Percentiles rank a stretch among this genome's conserved stretches.
These are phyloP conservation scores for Drosophila formosana DNA, from an alignment of 2,888 invertebrate genomes.

Conservation along the genomic window DNA sequence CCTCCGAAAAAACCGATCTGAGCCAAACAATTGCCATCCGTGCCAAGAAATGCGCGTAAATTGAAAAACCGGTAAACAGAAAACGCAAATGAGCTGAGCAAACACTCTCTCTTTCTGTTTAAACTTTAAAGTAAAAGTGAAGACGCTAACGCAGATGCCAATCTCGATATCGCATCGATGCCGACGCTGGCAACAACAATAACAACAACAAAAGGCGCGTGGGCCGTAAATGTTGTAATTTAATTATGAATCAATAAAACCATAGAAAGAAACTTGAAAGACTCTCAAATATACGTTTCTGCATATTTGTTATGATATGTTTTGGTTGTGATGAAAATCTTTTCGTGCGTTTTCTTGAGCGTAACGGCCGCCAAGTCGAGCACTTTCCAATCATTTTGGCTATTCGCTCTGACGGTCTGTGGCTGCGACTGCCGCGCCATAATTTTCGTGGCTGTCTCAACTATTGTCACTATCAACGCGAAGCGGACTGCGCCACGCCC, in stretches of 20 bases:
- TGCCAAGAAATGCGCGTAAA: conserved; percentile 55
- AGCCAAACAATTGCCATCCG: conserved; percentile 46
- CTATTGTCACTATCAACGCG: conserved; percentile 59
- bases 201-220: conserved; percentile 26
- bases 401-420: not conserved
- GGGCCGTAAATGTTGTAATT: conserved; percentile 32
- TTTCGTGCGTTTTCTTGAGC: not conserved
- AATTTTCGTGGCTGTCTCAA: conserved; percentile 50
- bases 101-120: conserved; percentile 82
- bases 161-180: conserved; percentile 20
- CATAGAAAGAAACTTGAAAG: conserved; percentile 9
- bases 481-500: conserved; percentile 61
- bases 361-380: conserved; percentile 39
- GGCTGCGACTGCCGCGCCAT: conserved; percentile 60
- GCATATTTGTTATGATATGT: conserved; percentile 5
- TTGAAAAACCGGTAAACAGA: conserved; percentile 72
- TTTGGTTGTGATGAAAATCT: conserved; percentile 30
- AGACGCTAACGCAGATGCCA: conserved; percentile 32
- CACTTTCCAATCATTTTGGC: conserved; percentile 74
- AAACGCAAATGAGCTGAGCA: conserved; percentile 76
- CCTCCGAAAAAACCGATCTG: conserved; percentile 13
- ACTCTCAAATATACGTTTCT: not conserved
- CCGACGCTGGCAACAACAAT: conserved; percentile 9
- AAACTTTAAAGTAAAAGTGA: conserved; percentile 80
- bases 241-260: conserved; percentile 29